These are phyloP conservation scores for Condylura cristata DNA, from an alignment of 2,113 vertebrate genomes.

Conservation along the genomic window DNA sequence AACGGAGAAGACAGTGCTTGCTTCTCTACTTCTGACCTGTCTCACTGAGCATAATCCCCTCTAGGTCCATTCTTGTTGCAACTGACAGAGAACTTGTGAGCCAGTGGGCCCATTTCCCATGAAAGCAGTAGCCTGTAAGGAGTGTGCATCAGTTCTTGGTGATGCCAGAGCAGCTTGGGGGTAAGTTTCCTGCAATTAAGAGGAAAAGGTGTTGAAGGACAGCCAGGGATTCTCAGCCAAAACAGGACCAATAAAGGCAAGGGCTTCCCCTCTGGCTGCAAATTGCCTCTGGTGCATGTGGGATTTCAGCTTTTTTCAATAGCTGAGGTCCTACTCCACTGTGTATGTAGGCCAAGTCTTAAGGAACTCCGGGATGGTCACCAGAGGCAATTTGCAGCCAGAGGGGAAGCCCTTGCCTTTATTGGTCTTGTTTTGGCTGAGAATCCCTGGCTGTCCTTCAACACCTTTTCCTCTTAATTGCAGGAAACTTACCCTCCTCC, in stretches of 20 bases:
- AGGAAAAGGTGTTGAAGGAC: neutral
- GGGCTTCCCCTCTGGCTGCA: neutral
- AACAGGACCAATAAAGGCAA: neutral
- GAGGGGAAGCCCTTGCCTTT: neutral
- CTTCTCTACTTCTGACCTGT: too few relatives aligned
- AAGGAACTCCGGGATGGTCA: accelerated
- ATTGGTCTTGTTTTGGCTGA: neutral
- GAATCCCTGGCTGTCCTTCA: neutral
- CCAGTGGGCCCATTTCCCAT: neutral
- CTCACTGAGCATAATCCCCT: too few relatives aligned
- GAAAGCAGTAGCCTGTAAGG: neutral
- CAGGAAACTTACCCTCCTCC: neutral
- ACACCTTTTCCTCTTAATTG: neutral
- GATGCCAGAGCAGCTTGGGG: neutral
- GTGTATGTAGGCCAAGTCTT: too few relatives aligned
- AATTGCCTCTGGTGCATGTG: accelerated
- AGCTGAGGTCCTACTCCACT: too few relatives aligned
- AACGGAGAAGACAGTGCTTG: too few relatives aligned
- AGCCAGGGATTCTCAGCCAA: neutral
- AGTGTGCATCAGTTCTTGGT: neutral
- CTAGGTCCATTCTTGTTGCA: too few relatives aligned
- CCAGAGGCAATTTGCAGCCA: neutral
- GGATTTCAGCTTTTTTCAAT: too few relatives aligned
- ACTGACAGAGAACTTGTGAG: neutral
- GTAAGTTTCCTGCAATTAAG: neutral